phyloP scores from a whole-genome alignment of 2,888 invertebrate genomes.

The Drosophila infuscata region DNA sequence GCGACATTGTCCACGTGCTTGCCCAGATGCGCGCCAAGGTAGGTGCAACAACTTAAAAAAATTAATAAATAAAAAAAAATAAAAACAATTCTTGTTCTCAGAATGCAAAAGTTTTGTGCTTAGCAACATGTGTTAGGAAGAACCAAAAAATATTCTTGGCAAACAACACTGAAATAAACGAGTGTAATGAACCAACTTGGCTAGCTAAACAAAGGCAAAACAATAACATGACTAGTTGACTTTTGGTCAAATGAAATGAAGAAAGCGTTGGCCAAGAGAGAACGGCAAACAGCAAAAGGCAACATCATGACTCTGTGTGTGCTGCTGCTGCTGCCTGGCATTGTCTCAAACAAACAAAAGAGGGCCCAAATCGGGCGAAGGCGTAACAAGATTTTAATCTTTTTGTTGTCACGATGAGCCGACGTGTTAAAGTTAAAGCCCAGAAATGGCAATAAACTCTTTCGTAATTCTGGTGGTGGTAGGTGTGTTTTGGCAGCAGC shows the following conservation, averaged over 20 bases:
- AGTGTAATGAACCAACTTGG: constrained; percentile 34
- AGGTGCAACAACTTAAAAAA: constrained; percentile 60
- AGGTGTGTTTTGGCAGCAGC: constrained; percentile 37
- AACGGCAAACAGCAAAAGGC: constrained; percentile 18
- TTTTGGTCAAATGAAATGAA: constrained; percentile 15
- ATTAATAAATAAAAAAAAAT: background rate
- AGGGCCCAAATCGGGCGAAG: constrained; percentile 63
- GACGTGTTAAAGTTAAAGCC: constrained; percentile 68
- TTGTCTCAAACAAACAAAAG: constrained; percentile 48
- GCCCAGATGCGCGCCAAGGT: constrained; percentile 92
- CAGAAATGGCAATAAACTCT: constrained; percentile 45
- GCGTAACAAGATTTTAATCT: constrained; percentile 77
- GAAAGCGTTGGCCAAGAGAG: constrained; percentile 16
- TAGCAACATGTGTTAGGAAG: constrained; percentile 42
- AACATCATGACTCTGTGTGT: constrained; percentile 31
- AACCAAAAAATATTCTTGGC: background rate
- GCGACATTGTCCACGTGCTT: constrained; percentile 91
- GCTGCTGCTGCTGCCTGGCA: constrained; percentile 25
- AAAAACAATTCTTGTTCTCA: background rate
- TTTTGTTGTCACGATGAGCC: constrained; percentile 71
- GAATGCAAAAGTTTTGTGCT: constrained; percentile 27
- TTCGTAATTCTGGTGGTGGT: constrained; percentile 23
- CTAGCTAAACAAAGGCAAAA: constrained; percentile 1
- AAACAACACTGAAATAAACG: constrained; percentile 3
- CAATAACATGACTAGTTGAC: constrained; percentile 52